Base-by-base conservation (phyloP, 2,888 invertebrate species). In the Ptilodon capucinus region DNA sequence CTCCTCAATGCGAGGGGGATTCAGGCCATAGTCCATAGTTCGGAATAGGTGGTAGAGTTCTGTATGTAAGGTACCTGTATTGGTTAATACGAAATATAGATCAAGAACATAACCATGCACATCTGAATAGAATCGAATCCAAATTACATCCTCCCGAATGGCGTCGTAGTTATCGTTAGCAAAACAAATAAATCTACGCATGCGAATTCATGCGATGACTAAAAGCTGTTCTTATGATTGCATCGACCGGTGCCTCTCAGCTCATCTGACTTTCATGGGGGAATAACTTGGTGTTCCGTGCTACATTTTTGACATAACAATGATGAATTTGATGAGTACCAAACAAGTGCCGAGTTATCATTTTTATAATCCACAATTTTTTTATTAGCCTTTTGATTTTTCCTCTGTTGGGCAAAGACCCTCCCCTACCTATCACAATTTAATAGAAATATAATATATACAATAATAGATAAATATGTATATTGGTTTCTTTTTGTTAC, bases 241-340 rank as follows among this genome's bases (percentile, higher is more conserved):
- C 17, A 16, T 36, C 36, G 39, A 46, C 23, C 34, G 49, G 48
- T 48, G 46, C 39, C 39, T 21, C 11, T 57, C 43, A 8, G 35
- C 21, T 30, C 23, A 60, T 60, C 36, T 54, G 60, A 60, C 60
- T 60, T 60, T 57, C 60, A 60, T 60, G 57, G 49, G 42, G 32
- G 38, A 17, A 43, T 36, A 35, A 17, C 35, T 9, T 35, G 9
- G 13, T 14, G 35, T 9, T 35, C 23, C 30, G 39, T 39, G 39
- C 39, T 39, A 39, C 39, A 39, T 39, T 21, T 39, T 39, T 39
- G 39, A 39, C 39, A 39, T 39, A 39, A 39, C 39, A 39, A 39
- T 21, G 39, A 39, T 39, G 39, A 39, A 39, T 39, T 39, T 39
- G 13, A 39, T 21, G 39, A 39, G 39, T n/a, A 13, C 13, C 39